phyloP scores from a whole-genome alignment of 1,140 invertebrate genomes.

The Euglossa dilemma region DNA sequence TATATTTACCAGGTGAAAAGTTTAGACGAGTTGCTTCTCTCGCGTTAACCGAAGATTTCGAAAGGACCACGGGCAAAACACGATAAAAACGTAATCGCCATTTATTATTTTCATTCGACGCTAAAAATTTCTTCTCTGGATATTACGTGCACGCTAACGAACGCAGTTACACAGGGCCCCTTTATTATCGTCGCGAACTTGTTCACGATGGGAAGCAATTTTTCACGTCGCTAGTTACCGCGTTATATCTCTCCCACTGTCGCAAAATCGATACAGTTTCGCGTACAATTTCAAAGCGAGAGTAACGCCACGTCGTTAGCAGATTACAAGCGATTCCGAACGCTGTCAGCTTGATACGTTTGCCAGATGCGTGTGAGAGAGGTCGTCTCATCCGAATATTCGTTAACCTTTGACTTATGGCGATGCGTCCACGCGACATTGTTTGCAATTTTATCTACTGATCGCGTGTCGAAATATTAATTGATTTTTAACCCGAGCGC shows the following conservation, averaged over 20 bases:
- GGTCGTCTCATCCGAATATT: background rate
- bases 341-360: background rate
- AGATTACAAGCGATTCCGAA: background rate
- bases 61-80: too few species aligned
- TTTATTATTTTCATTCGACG: background rate
- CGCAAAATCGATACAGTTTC: slow-evolving; percentile 2
- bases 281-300: slow-evolving; percentile 12
- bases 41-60: too few species aligned
- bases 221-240: background rate
- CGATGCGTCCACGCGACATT: background rate
- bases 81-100: background rate
- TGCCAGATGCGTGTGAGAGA: background rate
- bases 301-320: background rate
- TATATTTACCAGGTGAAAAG: background rate
- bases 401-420: slow-evolving; percentile 37
- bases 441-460: slow-evolving; percentile 29
- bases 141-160: background rate
- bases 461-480: too few species aligned
- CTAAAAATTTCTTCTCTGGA: background rate
- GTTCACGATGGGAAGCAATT: background rate
- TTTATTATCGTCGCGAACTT: background rate
- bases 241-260: background rate
- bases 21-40: background rate
- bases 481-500: too few species aligned
- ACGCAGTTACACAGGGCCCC: too few species aligned